Conservation (phyloP, 2,888 invertebrate genomes). For the Aporophyla nigra region DNA sequence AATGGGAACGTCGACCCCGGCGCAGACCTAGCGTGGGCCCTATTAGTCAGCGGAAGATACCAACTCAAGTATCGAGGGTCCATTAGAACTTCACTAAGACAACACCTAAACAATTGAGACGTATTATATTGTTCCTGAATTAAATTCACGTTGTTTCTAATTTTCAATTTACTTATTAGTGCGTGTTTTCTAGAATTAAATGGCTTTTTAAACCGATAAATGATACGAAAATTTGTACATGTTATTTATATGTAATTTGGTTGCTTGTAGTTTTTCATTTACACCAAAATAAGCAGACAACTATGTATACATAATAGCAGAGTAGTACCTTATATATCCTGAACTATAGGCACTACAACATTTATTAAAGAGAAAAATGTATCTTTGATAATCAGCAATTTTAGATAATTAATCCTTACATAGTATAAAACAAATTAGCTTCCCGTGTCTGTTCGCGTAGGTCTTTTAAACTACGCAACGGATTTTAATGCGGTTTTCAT, state of each 20-base stretch:
- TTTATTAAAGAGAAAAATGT: not conserved
- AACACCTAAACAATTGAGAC: constrained; percentile 17
- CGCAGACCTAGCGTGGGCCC: constrained; percentile 37
- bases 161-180: too few relatives aligned
- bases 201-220: not conserved
- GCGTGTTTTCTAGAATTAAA: not conserved
- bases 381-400: too few relatives aligned
- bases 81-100: constrained; percentile 33
- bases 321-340: not conserved
- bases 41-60: constrained; percentile 54
- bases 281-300: not conserved
- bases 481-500: too few relatives aligned
- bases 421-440: too few relatives aligned
- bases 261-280: not conserved
- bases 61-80: constrained; percentile 57
- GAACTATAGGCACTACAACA: not conserved
- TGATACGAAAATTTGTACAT: not conserved
- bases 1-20: constrained; percentile 64
- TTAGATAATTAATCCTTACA: too few relatives aligned
- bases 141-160: not conserved
- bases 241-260: not conserved
- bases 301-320: not conserved
- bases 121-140: not conserved
- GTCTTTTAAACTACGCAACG: too few relatives aligned
- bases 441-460: too few relatives aligned